phyloP scores from a whole-genome alignment of 2,797 vertebrate genomes.

The Salmo trutta region DNA sequence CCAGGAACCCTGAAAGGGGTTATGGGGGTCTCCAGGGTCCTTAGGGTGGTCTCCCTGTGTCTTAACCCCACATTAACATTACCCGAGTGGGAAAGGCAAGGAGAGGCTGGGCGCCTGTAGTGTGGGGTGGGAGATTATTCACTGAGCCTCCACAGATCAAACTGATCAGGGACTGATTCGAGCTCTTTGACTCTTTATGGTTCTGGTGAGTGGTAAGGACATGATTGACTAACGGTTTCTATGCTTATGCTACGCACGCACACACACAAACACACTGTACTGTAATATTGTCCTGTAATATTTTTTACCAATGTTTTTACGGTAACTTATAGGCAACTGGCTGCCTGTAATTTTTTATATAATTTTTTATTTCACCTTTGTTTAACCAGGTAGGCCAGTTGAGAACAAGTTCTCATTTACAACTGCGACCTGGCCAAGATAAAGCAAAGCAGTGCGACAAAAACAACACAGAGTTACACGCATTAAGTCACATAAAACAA shows the following conservation, averaged over 20 bases:
- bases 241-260: neutral
- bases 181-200: neutral
- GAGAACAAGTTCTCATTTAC: no score
- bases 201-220: neutral
- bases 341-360: no score
- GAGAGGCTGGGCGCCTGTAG: neutral
- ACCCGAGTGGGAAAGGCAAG: constrained; percentile 45
- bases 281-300: no score
- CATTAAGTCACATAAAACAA: neutral
- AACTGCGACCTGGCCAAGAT: no score
- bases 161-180: neutral
- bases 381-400: no score
- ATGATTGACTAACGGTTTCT: neutral
- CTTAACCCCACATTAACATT: constrained; percentile 52
- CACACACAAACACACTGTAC: constrained; percentile 19
- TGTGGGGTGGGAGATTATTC: neutral
- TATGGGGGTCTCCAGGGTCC: constrained; percentile 49
- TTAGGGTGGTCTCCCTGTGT: constrained; percentile 39
- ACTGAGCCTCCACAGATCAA: neutral
- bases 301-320: no score
- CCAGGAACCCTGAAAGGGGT: constrained; percentile 60
- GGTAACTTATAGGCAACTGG: no score
- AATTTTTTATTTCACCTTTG: no score
- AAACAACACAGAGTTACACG: neutral
- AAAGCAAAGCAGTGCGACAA: no score